phyloP scores from a whole-genome alignment of 2,113 vertebrate species.

The Seriola rivoliana region DNA sequence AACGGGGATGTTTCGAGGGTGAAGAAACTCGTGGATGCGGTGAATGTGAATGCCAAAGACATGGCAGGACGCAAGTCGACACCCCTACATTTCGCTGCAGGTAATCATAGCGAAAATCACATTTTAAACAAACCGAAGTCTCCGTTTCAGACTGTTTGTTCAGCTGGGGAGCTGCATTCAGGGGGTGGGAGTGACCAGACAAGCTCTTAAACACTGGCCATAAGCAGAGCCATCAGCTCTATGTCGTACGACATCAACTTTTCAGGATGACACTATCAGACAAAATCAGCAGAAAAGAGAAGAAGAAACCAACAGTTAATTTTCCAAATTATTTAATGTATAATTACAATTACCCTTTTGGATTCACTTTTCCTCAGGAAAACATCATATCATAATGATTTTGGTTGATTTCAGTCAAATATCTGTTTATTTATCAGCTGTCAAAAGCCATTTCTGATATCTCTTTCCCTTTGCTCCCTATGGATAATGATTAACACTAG shows the following conservation, averaged over 20 bases:
- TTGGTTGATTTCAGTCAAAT: neutral
- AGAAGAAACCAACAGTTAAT: neutral
- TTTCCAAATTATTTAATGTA: neutral
- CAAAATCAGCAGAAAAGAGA: neutral
- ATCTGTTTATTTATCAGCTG: neutral
- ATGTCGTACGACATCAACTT: neutral
- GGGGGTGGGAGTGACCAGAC: neutral
- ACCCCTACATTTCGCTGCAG: constrained; percentile 95
- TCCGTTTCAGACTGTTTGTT: neutral
- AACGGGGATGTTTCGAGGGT: constrained; percentile 93
- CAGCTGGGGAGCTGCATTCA: neutral
- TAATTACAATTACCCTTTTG: too few relatives aligned
- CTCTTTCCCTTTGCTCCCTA: neutral
- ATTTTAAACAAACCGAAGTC: neutral
- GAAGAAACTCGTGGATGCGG: constrained; percentile 89
- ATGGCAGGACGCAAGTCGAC: constrained; percentile 94
- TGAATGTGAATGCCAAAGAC: constrained; percentile 94
- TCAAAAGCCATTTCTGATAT: neutral
- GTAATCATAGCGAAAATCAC: constrained; percentile 71
- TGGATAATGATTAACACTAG: neutral
- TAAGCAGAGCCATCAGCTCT: neutral
- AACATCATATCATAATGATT: neutral
- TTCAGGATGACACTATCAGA: neutral
- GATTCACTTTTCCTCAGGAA: too few relatives aligned
- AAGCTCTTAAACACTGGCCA: neutral